Evolutionary conservation across 2,888 invertebrate species (phyloP).

Genomic region (Mythimna lalbum): DNA sequence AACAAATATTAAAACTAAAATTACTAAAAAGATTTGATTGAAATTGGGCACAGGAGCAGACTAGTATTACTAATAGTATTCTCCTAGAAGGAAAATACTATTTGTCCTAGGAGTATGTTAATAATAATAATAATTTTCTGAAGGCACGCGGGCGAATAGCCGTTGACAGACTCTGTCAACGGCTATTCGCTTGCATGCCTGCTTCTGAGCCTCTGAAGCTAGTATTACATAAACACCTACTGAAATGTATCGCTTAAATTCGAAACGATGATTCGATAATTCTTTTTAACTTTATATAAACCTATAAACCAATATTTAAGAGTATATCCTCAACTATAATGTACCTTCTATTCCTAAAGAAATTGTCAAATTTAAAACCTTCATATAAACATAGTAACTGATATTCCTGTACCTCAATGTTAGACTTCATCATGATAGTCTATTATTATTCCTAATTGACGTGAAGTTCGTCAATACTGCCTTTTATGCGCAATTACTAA

Average conservation of each 20-base stretch:
- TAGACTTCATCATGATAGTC: not conserved
- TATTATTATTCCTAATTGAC: not conserved
- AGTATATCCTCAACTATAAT: slow-evolving; percentile 8
- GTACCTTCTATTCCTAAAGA: slow-evolving; percentile 5
- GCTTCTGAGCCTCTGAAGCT: too few species aligned
- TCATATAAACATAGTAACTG: not conserved
- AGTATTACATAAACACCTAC: too few species aligned
- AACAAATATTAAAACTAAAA: too few species aligned
- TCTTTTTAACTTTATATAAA: not conserved
- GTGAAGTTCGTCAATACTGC: slow-evolving; percentile 59
- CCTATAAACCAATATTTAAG: slow-evolving; percentile 15
- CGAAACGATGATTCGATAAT: slow-evolving; percentile 21
- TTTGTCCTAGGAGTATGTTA: too few species aligned
- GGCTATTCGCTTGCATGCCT: too few species aligned
- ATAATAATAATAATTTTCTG: too few species aligned
- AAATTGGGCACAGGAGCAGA: too few species aligned
- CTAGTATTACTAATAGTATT: too few species aligned
- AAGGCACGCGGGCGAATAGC: too few species aligned
- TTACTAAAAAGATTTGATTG: too few species aligned
- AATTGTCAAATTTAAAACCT: slow-evolving; percentile 4
- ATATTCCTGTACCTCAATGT: not conserved
- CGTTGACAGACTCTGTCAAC: too few species aligned
- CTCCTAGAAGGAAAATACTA: too few species aligned
- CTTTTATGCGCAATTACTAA: slow-evolving; percentile 48
- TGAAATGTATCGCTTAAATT: not conserved